Base-by-base conservation (phyloP, 1,140 invertebrate genomes). In the Goniozus legneri region DNA sequence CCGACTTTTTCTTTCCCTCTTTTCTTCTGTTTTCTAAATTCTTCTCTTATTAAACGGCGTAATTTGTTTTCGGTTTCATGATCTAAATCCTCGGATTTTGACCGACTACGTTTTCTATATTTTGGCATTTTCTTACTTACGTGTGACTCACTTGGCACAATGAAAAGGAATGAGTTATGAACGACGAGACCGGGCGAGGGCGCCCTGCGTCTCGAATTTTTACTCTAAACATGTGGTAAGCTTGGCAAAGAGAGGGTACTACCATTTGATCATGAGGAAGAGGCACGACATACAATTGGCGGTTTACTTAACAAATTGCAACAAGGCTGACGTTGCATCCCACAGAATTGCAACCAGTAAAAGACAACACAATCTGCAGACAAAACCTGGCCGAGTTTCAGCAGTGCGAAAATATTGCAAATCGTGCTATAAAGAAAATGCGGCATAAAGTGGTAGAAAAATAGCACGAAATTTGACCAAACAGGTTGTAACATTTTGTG, bases 371-470 rank as follows among this genome's bases (percentile, higher is more conserved):
- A 31, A 47, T 46, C 43, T n/a, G 10, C 37, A 51, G 14, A 45
- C 3, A 46, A 51, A 46, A 46, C 18, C 49, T 21, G 37, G 43
- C 22, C 34, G 21, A 39, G 43, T 51, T 13, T 50, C 43, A 13
- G 13, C 12, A 46, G 36, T 51, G 13, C 43, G 49, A 41, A 51
- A 21, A 46, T 51, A 51, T 40, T 52, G 50, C 31, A 52, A 47
- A 52, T 37, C 6, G 19, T 52, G 33, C 8, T 47, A 52, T 18
- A 27, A 51, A n/a, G n/a, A 51, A 46, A 51, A 46, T 46, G 43
- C 27, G 20, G 13, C 38, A 51, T 1, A 36, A 40, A 7, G 6
- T 46, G 37, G 31, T 30, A 46, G 49, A 51, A 31, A 19, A 41
- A 51, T 46, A 13, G 32, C 37, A 10, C 40, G 36, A 24, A 46